Evolutionary conservation across 2,888 invertebrate genomes (phyloP).

Genomic region (Polyploca ridens): DNA sequence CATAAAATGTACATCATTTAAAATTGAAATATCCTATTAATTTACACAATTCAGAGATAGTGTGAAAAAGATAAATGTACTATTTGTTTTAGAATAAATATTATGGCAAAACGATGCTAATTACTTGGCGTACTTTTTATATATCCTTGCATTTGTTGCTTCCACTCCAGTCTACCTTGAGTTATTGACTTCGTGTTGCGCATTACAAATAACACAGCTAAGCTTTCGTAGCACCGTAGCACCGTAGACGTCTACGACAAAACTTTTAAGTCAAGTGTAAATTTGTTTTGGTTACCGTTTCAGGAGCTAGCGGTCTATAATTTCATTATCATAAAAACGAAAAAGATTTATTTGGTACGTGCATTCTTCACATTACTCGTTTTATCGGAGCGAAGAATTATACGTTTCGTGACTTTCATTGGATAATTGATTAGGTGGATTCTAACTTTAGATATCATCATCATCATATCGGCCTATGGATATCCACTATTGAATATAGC

Average conservation of each 20-base stretch:
- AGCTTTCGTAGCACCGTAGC: constrained; percentile 46
- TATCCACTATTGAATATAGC: too few species aligned
- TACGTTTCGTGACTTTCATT: constrained; percentile 1
- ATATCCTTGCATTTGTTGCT: constrained; percentile 52
- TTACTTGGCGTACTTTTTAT: constrained; percentile 58
- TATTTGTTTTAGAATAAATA: constrained; percentile 17
- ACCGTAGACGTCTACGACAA: constrained; percentile 42
- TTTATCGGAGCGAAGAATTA: background rate
- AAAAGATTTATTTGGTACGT: background rate
- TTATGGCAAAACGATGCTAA: constrained; percentile 53
- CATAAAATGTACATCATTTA: too few species aligned
- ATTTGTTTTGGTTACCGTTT: constrained; percentile 26
- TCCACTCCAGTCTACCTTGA: constrained; percentile 55
- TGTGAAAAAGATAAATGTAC: too few species aligned
- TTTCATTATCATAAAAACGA: constrained; percentile 2
- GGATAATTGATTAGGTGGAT: constrained; percentile 1
- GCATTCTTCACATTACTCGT: background rate
- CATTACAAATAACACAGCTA: constrained; percentile 51
- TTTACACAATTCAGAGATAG: too few species aligned
- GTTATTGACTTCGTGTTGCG: constrained; percentile 68
- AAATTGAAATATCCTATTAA: too few species aligned
- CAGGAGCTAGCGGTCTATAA: constrained; percentile 20
- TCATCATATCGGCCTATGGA: too few species aligned
- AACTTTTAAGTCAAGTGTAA: constrained; percentile 27
- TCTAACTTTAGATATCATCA: background rate